Evolutionary conservation across 1,140 invertebrate genomes (phyloP), one percentile per base, ranked within the genome.

Genomic region (Maconellicoccus hirsutus): DNA sequence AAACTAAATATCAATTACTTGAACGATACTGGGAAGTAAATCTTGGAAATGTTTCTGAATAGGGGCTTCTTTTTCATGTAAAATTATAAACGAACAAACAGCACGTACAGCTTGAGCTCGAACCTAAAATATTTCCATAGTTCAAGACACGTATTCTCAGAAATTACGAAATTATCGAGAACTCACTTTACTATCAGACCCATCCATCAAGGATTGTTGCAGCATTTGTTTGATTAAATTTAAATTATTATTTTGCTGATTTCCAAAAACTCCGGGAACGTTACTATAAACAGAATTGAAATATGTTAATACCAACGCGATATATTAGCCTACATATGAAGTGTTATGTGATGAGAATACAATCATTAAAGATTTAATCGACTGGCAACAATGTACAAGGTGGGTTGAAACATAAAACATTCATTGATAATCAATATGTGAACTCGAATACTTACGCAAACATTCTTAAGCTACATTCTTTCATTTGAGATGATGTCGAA

Each of bases 211-310:
- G 22, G 70, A 90, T 73, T 92, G 87, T 33, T 87, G 83, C 70
- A 98, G 81, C 94, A 98, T 97, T 79, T 94, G 89, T 78, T 96
- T 96, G 73, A 98, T 98, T 4, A 96, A 84, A 78, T 93, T 87
- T 33, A 98, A 79, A 79, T 98, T 95, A 77, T 93, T 89, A 70
- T 85, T 83, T 80, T 98, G 94, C 78, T 96, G 91, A 78, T 95
- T 96, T 25, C 96, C 96, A 86, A 98, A 98, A 29, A 98, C 90
- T 52, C 93, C 92, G 71, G 97, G 96, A 21, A 98, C 93, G 77
- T 90, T 89, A 73, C 91, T 93, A 78, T 1, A 75, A n/a, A n/a
- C n/a, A n/a, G n/a, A n/a, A n/a, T n/a, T 75, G 73, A 71, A 76
- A 38, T 72, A 75, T 69, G 71, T 29, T 42, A 52, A 23, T 59